Conservation (phyloP, 2,888 invertebrate species). For the Imbricaverruca yamaguchii region DNA sequence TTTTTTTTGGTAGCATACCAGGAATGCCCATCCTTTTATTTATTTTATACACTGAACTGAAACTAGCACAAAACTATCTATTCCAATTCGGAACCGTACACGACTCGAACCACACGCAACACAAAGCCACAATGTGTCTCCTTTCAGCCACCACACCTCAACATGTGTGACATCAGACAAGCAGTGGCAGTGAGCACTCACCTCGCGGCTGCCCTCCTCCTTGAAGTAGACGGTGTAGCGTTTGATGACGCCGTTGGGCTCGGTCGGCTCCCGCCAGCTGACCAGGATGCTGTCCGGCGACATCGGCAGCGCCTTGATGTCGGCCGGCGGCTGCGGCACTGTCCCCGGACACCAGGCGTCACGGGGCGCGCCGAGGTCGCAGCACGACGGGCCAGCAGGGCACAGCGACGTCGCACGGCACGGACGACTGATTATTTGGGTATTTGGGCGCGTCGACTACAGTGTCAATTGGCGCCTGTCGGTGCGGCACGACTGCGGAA, state of each 20-base stretch:
- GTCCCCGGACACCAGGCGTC: conserved; percentile 34
- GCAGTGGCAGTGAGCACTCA: neutral
- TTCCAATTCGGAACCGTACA: too few species aligned
- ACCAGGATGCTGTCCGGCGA: conserved; percentile 83
- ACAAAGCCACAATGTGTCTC: neutral
- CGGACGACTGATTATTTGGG: neutral
- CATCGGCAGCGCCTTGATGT: conserved; percentile 88
- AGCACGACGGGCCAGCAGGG: too few species aligned
- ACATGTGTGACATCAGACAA: neutral
- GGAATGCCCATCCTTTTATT: too few species aligned
- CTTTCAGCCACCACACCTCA: neutral
- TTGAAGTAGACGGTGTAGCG: conserved; percentile 83
- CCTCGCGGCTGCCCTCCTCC: conserved; percentile 36
- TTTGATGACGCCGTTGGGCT: conserved; percentile 85
- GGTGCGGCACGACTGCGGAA: too few species aligned
- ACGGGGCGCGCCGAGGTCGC: neutral
- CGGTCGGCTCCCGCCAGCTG: conserved; percentile 86
- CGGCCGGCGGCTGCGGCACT: conserved; percentile 90
- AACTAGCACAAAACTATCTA: too few species aligned
- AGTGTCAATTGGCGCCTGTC: too few species aligned
- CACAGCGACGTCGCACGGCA: neutral
- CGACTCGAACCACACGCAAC: too few species aligned
- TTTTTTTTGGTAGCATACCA: too few species aligned
- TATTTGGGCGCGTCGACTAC: too few species aligned
- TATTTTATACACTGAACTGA: too few species aligned